Percentiles rank a stretch among this genome's conserved stretches.
phyloP scores from a whole-genome alignment of 2,888 invertebrate species.

The Muschampia plurimacula region DNA sequence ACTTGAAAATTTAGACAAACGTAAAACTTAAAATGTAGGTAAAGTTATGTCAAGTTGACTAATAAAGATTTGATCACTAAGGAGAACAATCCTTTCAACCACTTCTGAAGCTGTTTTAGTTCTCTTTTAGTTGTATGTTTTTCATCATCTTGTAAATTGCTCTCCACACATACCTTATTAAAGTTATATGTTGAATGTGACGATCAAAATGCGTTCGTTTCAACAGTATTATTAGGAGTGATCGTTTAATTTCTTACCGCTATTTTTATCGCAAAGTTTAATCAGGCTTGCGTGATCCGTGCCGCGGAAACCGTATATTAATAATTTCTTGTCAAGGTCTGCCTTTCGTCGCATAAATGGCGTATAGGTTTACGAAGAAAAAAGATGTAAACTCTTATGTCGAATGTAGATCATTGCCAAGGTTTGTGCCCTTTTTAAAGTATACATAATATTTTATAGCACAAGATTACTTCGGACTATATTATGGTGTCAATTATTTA shows the following conservation, averaged over 20 bases:
- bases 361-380: background rate
- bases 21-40: too few relatives aligned
- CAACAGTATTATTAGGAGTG: constrained; percentile 6
- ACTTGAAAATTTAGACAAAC: too few relatives aligned
- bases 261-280: constrained; percentile 38
- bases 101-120: too few relatives aligned
- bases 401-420: constrained; percentile 2
- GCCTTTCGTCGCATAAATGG: constrained; percentile 13
- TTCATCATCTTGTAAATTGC: background rate
- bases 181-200: background rate
- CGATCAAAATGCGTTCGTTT: background rate
- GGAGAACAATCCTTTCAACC: too few relatives aligned
- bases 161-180: background rate
- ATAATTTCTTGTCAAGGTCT: constrained; percentile 27
- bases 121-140: background rate
- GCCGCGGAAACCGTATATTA: constrained; percentile 41
- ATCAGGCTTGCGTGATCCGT: constrained; percentile 43
- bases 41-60: too few relatives aligned
- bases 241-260: constrained; percentile 34
- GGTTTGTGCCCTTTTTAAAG: background rate
- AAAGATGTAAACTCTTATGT: background rate
- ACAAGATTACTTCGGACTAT: too few relatives aligned
- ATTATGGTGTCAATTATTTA: too few relatives aligned
- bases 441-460: too few relatives aligned
- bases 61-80: too few relatives aligned